phyloP scores from a whole-genome alignment of 2,888 invertebrate species.

The Drosophila suboccidentalis region DNA sequence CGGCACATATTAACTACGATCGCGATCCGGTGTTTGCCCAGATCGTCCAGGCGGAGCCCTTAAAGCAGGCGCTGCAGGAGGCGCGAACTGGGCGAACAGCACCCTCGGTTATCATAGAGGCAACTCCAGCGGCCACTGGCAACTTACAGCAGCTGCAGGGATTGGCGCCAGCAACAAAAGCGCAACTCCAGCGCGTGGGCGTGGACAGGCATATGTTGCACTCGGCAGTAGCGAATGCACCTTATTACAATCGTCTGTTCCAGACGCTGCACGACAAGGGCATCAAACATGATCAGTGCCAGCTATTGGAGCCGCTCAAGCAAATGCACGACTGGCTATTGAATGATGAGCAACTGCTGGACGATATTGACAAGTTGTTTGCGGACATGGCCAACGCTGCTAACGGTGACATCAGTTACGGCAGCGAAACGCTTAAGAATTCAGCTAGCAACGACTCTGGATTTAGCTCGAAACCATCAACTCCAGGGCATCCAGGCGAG shows the following conservation, averaged over 20 bases:
- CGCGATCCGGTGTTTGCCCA: slow-evolving; percentile 83
- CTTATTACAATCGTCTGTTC: slow-evolving; percentile 88
- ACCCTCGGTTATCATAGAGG: slow-evolving; percentile 51
- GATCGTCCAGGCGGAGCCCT: slow-evolving; percentile 82
- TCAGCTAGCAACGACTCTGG: slow-evolving; percentile 84
- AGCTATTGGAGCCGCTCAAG: slow-evolving; percentile 87
- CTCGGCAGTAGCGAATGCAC: slow-evolving; percentile 88
- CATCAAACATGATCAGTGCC: slow-evolving; percentile 87
- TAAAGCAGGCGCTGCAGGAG: slow-evolving; percentile 77
- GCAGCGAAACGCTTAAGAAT: slow-evolving; percentile 60
- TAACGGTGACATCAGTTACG: slow-evolving; percentile 64
- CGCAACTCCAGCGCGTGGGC: slow-evolving; percentile 87
- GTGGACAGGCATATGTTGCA: slow-evolving; percentile 87
- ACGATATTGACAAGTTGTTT: slow-evolving; percentile 87
- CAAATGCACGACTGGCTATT: slow-evolving; percentile 87
- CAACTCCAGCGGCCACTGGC: slow-evolving; percentile 46
- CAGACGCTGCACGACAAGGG: slow-evolving; percentile 87
- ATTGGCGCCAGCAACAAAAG: slow-evolving; percentile 85
- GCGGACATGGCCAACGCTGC: slow-evolving; percentile 83
- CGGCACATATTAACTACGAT: slow-evolving; percentile 82
- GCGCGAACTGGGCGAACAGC: slow-evolving; percentile 48
- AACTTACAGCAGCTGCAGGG: slow-evolving; percentile 85
- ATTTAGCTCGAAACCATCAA: slow-evolving; percentile 84
- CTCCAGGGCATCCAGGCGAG: slow-evolving; percentile 76
- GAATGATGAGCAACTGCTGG: slow-evolving; percentile 87